Percentiles rank a stretch among this genome's conserved stretches.
These are phyloP conservation scores for Melanogrammus aeglefinus DNA, from an alignment of 2,797 vertebrate species.

Conservation along the genomic window DNA sequence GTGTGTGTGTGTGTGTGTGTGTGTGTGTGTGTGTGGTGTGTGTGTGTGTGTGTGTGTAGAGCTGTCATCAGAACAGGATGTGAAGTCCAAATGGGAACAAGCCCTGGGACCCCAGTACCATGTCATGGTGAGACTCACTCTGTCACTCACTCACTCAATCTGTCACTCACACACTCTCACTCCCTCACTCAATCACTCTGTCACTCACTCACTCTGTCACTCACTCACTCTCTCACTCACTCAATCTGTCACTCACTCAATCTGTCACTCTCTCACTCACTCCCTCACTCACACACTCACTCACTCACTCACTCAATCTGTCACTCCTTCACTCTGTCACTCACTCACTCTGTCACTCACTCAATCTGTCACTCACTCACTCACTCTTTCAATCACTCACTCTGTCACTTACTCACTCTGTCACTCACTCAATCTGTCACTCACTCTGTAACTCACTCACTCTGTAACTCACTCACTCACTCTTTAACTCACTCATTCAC, in stretches of 20 bases:
- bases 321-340: too few species aligned
- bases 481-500: neutral
- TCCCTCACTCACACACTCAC: neutral
- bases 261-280: neutral
- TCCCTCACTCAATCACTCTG: neutral
- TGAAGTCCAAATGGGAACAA: slow-evolving; percentile 88
- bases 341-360: neutral
- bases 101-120: slow-evolving; percentile 86
- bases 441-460: neutral
- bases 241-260: neutral
- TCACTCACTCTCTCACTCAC: too few species aligned
- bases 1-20: slow-evolving; percentile 21
- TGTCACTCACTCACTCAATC: neutral
- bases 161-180: too few species aligned
- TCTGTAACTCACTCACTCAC: too few species aligned
- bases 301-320: neutral
- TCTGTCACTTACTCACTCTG: neutral
- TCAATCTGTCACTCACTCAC: neutral
- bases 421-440: neutral
- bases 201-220: neutral
- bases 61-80: slow-evolving; percentile 62
- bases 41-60: slow-evolving; percentile 46
- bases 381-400: too few species aligned
- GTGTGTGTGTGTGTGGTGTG: slow-evolving; percentile 26
- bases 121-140: slow-evolving; percentile 83